Evolutionary conservation across 2,888 invertebrate species (phyloP).

Genomic region (Tiliacea aurago): DNA sequence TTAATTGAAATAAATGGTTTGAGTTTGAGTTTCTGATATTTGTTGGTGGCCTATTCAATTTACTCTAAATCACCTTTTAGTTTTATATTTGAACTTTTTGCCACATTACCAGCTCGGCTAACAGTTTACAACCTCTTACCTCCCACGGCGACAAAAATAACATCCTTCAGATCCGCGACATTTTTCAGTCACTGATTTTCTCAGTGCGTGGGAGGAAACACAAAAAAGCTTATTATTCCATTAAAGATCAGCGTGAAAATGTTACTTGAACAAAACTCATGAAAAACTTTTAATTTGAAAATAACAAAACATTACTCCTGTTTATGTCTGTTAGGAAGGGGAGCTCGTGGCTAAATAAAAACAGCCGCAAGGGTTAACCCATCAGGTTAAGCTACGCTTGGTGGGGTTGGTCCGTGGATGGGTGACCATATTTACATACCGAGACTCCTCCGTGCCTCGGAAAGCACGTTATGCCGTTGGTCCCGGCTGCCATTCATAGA

Average conservation of each 20-base stretch:
- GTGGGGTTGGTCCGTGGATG: too few species aligned
- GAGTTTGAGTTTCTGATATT: too few species aligned
- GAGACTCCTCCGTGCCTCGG: too few species aligned
- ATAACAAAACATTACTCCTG: not conserved
- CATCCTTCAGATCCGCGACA: not conserved
- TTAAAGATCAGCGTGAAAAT: not conserved
- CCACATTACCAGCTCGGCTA: not conserved
- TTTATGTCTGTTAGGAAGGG: too few species aligned
- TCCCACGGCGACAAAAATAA: slow-evolving; percentile 18
- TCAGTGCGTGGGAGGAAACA: not conserved
- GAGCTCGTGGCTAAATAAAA: too few species aligned
- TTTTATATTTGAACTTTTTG: not conserved
- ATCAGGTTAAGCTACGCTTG: too few species aligned
- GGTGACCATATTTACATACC: too few species aligned
- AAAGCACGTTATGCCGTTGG: too few species aligned
- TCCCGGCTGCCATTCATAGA: too few species aligned
- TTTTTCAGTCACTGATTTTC: slow-evolving; percentile 21
- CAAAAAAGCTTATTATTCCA: slow-evolving; percentile 4
- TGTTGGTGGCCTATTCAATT: not conserved
- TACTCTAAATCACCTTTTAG: not conserved
- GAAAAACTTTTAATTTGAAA: not conserved
- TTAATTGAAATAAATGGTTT: too few species aligned
- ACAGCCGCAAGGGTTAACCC: too few species aligned
- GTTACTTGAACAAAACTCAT: not conserved
- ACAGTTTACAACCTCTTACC: too few species aligned